A percentile compares a stretch with the other conserved stretches of the same genome.
These are phyloP conservation scores for Poeciliopsis turneri DNA, from an alignment of 2,797 vertebrate genomes.

Conservation along the genomic window DNA sequence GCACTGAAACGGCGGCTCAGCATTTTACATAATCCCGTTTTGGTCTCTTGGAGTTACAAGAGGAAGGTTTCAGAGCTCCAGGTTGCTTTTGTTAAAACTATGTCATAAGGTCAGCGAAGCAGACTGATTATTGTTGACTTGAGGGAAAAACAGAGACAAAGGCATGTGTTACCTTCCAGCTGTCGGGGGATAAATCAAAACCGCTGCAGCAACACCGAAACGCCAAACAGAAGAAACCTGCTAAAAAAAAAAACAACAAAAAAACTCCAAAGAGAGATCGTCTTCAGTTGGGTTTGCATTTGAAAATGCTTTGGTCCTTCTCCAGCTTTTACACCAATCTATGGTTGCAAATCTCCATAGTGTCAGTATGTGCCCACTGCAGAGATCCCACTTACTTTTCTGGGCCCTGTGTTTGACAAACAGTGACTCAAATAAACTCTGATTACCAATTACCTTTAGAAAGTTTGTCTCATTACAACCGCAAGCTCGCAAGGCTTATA, in stretches of 20 bases:
- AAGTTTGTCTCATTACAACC: not conserved
- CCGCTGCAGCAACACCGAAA: not conserved
- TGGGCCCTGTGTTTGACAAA: not conserved
- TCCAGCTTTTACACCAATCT: not conserved
- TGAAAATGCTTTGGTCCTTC: not conserved
- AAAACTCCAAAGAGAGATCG: not conserved
- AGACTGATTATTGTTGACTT: not conserved
- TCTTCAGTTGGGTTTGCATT: not conserved
- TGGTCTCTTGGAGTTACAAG: constrained; percentile 3
- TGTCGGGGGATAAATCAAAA: not conserved
- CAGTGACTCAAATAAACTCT: not conserved
- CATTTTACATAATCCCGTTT: not conserved
- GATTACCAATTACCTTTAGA: not conserved
- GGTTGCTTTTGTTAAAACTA: not conserved
- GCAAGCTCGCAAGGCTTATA: not conserved
- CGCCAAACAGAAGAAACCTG: not conserved
- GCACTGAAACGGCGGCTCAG: not conserved
- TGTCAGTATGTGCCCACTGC: not conserved
- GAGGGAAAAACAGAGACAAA: not conserved
- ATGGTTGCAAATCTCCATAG: not conserved
- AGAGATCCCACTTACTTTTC: not conserved
- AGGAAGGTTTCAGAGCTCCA: not conserved
- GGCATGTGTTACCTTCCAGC: constrained; percentile 1
- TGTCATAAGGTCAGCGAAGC: not conserved
- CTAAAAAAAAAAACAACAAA: not conserved